Evolutionary conservation across 92 coral and sea anemone genomes (phyloP).

Genomic region (Siderastrea radians): DNA sequence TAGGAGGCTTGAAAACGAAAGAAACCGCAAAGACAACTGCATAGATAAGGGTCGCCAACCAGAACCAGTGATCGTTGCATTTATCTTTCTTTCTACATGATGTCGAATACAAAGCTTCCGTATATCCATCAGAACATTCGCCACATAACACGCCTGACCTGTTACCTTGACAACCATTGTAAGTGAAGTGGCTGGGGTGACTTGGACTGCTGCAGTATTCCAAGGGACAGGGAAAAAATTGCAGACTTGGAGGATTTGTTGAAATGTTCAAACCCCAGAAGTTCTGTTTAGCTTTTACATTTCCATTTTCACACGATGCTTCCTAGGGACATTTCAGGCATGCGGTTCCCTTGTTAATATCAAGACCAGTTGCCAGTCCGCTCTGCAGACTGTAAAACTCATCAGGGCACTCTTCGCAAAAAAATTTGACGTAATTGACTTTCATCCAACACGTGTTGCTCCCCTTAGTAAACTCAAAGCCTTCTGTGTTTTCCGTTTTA

Average conservation of each 20-base stretch:
- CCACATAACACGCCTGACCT: slow-evolving; percentile 74
- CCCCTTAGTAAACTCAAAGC: background rate
- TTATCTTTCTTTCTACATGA: slow-evolving; percentile 35
- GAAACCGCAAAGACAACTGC: slow-evolving; percentile 38
- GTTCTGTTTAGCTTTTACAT: slow-evolving; percentile 46
- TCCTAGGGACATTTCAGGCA: slow-evolving; percentile 54
- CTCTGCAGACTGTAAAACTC: slow-evolving; percentile 58
- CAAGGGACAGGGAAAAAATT: slow-evolving; percentile 60
- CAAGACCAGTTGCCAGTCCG: slow-evolving; percentile 20
- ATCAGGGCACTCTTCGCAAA: slow-evolving; percentile 50
- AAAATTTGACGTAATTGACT: slow-evolving; percentile 27
- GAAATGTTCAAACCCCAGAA: slow-evolving; percentile 60
- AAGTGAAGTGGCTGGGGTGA: background rate
- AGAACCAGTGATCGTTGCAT: slow-evolving; percentile 65
- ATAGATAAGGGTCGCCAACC: slow-evolving; percentile 34
- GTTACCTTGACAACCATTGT: slow-evolving; percentile 68
- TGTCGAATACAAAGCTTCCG: slow-evolving; percentile 58
- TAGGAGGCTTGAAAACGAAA: slow-evolving; percentile 57
- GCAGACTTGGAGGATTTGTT: slow-evolving; percentile 10
- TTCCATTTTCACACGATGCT: slow-evolving; percentile 31
- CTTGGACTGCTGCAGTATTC: slow-evolving; percentile 39
- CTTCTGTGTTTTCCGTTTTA: background rate
- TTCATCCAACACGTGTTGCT: slow-evolving; percentile 6
- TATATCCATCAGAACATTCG: slow-evolving; percentile 49
- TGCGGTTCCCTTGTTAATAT: background rate